A percentile compares a stretch with the other conserved stretches of the same genome.
These are phyloP conservation scores for Gallinago media DNA, from an alignment of 2,113 vertebrate genomes.

Conservation along the genomic window DNA sequence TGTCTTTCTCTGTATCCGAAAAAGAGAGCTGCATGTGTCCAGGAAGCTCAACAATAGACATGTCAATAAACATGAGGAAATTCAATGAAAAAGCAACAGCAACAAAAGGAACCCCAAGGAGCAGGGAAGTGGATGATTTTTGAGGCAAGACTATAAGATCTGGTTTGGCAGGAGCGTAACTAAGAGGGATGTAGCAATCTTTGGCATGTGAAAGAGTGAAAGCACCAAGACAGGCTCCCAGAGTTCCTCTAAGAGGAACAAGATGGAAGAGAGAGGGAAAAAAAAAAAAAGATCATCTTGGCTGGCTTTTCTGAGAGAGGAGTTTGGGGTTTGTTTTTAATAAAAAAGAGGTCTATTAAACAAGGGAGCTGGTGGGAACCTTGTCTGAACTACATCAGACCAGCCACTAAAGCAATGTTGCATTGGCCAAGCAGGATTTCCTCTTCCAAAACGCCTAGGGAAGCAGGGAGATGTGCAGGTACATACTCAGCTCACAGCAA, in stretches of 20 bases:
- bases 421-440: not conserved
- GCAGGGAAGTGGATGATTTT: constrained; percentile 64
- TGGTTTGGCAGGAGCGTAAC: constrained; percentile 37
- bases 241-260: constrained; percentile 46
- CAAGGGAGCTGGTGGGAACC: constrained; percentile 38
- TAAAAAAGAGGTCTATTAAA: constrained; percentile 17
- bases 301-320: constrained; percentile 26
- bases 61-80: constrained; percentile 64
- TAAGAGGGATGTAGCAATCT: constrained; percentile 51
- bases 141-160: constrained; percentile 43
- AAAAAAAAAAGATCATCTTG: constrained; percentile 12
- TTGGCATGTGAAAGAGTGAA: constrained; percentile 57
- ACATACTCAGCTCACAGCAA: not conserved
- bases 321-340: constrained; percentile 26
- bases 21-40: constrained; percentile 62
- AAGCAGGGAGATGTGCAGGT: not conserved
- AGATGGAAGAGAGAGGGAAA: not conserved
- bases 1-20: constrained; percentile 44
- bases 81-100: constrained; percentile 58
- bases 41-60: constrained; percentile 66
- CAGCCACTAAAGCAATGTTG: not conserved
- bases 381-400: constrained; percentile 24
- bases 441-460: not conserved
- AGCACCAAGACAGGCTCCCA: constrained; percentile 52
- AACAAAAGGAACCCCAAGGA: constrained; percentile 69